A percentile compares a stretch with the other conserved stretches of the same genome.
These are phyloP conservation scores for Fregata magnificens DNA, from an alignment of 2,113 vertebrate species.

Conservation along the genomic window DNA sequence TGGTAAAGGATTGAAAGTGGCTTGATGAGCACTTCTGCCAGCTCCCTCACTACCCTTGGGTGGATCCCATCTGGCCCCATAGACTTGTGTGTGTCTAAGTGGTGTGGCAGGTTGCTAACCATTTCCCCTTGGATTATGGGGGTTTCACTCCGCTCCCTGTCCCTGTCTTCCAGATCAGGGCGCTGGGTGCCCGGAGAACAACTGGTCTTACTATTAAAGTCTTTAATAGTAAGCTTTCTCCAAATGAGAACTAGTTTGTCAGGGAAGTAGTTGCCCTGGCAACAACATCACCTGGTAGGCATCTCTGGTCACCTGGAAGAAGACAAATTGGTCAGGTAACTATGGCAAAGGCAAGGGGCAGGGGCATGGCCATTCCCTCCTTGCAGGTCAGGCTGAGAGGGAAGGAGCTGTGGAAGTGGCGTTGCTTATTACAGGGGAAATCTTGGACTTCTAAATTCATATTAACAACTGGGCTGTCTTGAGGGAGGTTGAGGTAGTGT, in stretches of 20 bases:
- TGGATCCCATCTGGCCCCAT: neutral
- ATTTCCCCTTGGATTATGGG: neutral
- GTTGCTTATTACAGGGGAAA: neutral
- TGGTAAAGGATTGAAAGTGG: neutral
- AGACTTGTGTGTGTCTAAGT: neutral
- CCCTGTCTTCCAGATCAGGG: neutral
- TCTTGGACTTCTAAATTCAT: neutral
- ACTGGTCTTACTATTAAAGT: neutral
- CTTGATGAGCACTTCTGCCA: neutral
- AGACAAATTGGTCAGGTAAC: neutral
- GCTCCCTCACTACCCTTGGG: no score
- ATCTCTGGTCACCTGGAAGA: neutral
- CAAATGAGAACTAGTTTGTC: neutral
- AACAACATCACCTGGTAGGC: neutral
- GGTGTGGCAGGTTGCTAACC: neutral
- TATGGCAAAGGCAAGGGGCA: neutral
- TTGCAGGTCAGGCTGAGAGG: neutral
- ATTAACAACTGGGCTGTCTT: neutral
- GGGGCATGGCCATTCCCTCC: accelerated
- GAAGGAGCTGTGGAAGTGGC: neutral
- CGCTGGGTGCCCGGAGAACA: neutral
- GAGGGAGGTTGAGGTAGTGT: neutral
- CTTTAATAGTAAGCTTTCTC: neutral
- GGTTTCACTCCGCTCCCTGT: neutral
- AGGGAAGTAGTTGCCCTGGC: neutral